Evolutionary conservation across 2,797 vertebrate genomes (phyloP).

Genomic region (Eospalax fontanierii): DNA sequence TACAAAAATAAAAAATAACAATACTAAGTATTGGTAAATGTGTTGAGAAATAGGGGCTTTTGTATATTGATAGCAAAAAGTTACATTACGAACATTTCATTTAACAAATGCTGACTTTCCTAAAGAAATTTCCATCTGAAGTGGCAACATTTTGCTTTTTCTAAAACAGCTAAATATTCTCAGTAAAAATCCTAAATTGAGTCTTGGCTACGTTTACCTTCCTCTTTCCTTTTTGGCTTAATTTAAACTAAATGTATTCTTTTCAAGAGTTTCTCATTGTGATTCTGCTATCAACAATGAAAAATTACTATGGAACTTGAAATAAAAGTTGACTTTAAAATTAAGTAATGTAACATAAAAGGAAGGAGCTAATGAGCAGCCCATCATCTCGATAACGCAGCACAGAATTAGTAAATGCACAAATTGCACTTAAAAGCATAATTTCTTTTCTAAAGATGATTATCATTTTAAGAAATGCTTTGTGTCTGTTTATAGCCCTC

Average conservation of each 20-base stretch:
- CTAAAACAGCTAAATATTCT: conserved; percentile 75
- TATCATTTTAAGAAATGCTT: conserved; percentile 61
- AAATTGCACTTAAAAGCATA: conserved; percentile 76
- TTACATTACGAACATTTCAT: conserved; percentile 54
- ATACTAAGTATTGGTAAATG: neutral
- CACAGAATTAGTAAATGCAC: conserved; percentile 73
- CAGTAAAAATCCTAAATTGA: conserved; percentile 67
- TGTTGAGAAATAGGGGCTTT: conserved; percentile 35
- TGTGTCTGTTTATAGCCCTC: conserved; percentile 59
- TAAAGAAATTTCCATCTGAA: conserved; percentile 62
- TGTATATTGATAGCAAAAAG: neutral
- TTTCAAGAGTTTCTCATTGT: conserved; percentile 75
- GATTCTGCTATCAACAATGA: conserved; percentile 82
- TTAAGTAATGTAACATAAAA: conserved; percentile 84
- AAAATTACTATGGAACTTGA: conserved; percentile 81
- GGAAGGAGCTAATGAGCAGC: conserved; percentile 75
- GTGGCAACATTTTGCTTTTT: conserved; percentile 69
- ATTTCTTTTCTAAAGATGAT: conserved; percentile 68
- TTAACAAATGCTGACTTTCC: conserved; percentile 58
- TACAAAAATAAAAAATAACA: conserved; percentile 37
- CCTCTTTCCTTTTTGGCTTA: conserved; percentile 57
- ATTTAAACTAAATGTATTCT: conserved; percentile 79
- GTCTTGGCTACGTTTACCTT: conserved; percentile 73
- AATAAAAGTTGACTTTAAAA: conserved; percentile 84
- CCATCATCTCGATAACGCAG: conserved; percentile 58